Conservation (phyloP, 1,140 invertebrate genomes). For the Cardiocondyla obscurior region DNA sequence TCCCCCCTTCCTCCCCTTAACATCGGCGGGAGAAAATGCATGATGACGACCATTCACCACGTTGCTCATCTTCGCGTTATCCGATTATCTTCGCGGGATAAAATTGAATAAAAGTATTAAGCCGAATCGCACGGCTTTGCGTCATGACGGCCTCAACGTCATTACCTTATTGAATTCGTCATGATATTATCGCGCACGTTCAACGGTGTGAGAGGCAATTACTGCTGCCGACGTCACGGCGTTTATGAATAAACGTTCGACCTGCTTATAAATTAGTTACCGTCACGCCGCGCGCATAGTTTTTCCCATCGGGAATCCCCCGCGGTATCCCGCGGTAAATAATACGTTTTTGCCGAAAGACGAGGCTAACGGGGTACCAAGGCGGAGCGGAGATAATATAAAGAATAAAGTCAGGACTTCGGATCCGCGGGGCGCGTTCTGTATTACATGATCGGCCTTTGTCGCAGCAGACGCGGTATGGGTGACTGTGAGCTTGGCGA, state of each 20-base stretch:
- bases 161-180: slow-evolving; percentile 57
- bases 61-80: slow-evolving; percentile 37
- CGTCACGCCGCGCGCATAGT: not conserved
- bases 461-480: slow-evolving; percentile 84
- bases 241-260: slow-evolving; percentile 49
- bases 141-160: slow-evolving; percentile 45
- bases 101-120: slow-evolving; percentile 55
- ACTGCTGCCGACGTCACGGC: slow-evolving; percentile 39
- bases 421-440: not conserved
- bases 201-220: slow-evolving; percentile 25
- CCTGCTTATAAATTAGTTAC: slow-evolving; percentile 55
- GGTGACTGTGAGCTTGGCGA: slow-evolving; percentile 87
- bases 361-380: not conserved
- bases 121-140: slow-evolving; percentile 8
- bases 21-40: not conserved
- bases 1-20: no score
- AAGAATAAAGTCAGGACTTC: not conserved
- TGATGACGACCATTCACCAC: not conserved
- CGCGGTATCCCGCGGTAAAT: not conserved
- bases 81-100: slow-evolving; percentile 30
- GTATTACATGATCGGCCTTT: slow-evolving; percentile 27
- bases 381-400: not conserved
- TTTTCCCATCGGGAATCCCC: not conserved
- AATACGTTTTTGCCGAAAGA: not conserved
- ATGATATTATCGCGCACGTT: slow-evolving; percentile 38